Evolutionary conservation across 2,888 invertebrate genomes (phyloP).

Genomic region (Tetheella fluctuosa): DNA sequence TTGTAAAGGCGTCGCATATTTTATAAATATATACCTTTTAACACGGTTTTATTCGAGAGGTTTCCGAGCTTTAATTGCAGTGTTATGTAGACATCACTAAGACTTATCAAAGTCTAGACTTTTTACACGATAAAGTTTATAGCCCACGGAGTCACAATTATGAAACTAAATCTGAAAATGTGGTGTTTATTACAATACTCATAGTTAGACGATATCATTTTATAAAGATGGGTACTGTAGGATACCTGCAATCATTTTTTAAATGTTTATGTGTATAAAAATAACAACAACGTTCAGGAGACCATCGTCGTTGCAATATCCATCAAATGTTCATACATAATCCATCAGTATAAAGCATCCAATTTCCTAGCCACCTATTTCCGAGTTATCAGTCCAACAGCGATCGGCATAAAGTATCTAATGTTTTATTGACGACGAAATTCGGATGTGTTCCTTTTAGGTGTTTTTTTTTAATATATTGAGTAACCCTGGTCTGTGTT

Average conservation of each 20-base stretch:
- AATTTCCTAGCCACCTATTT: slow-evolving; percentile 29
- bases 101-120: slow-evolving; percentile 15
- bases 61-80: slow-evolving; percentile 34
- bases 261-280: too few species aligned
- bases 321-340: slow-evolving; percentile 13
- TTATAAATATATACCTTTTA: slow-evolving; percentile 48
- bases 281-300: too few species aligned
- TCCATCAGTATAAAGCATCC: slow-evolving; percentile 26
- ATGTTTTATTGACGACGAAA: slow-evolving; percentile 28
- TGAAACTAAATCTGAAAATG: neutral
- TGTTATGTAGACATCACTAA: slow-evolving; percentile 22
- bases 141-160: neutral
- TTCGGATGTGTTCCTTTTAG: slow-evolving; percentile 32
- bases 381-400: slow-evolving; percentile 14
- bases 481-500: slow-evolving; percentile 47
- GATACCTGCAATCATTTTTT: too few species aligned
- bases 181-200: too few species aligned
- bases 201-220: too few species aligned
- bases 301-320: neutral
- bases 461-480: slow-evolving; percentile 32
- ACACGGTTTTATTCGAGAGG: slow-evolving; percentile 31
- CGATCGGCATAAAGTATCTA: slow-evolving; percentile 19
- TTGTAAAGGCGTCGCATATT: slow-evolving; percentile 48
- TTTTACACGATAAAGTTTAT: neutral
- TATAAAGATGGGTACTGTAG: too few species aligned